Base-by-base conservation (phyloP, 2,113 vertebrate genomes). In the Syrmaticus mikado region DNA sequence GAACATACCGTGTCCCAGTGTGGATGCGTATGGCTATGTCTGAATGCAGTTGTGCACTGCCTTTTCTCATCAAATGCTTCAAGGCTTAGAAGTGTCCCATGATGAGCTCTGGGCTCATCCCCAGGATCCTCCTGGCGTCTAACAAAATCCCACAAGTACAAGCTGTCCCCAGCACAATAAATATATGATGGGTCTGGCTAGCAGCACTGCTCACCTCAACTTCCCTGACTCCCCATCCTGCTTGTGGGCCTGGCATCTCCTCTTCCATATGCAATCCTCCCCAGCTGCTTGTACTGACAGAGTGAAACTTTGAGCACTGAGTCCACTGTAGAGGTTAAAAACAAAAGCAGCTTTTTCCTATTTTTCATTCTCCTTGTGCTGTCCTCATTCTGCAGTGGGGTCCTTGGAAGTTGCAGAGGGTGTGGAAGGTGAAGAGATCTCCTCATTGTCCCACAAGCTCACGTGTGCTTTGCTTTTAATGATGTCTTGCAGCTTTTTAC, bases 401-500 rank as follows among this genome's bases (percentile, higher is more conserved):
- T 20, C 57, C 2, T 0, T 1, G 13, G 57, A 61, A 86, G 73
- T 19, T 4, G 4, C 6, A 2, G 57, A 88, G 61, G 34, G 76
- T 1, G 75, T 15, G 14, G 60, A 76, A 88, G 68, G 43, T 94
- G 95, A 96, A 89, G 62, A 81, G 70, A 84, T 43, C 77, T 84
- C 67, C 72, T 60, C 57, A 52, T 20, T 0, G 45, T n/a, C 20
- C 25, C 11, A 38, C 24, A 38, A 71, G 0, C 73, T 83, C 82
- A 11, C 1, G 1, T 67, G 55, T 71, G 13, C 85, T 71, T 46
- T 1, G 28, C 53, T 30, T 94, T 71, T 60, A 92, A 75, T 6
- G 3, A 73, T 58, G 84, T 30, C 78, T 79, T 94, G 50, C 53
- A 61, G 76, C 82, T 93, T 85, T 90, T 94, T 77, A 62, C 93